A percentile compares a stretch with the other conserved stretches of the same genome.
These are phyloP conservation scores for Patella caerulea DNA, from an alignment of 2,888 invertebrate genomes.

Conservation along the genomic window DNA sequence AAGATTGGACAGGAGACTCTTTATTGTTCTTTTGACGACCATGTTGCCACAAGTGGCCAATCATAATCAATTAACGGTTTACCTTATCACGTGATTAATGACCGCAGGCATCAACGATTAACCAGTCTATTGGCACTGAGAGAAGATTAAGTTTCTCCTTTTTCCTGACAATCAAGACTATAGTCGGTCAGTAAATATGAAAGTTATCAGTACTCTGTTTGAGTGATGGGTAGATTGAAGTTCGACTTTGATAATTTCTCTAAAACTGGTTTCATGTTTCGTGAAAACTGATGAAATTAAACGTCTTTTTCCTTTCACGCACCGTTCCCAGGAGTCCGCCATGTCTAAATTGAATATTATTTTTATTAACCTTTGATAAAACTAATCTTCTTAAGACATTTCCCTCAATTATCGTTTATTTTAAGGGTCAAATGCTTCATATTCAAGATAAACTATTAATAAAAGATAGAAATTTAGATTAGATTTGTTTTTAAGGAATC, in stretches of 20 bases:
- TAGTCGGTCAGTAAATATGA: background rate
- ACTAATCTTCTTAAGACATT: constrained; percentile 7
- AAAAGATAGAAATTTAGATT: background rate
- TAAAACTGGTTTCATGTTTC: constrained; percentile 10
- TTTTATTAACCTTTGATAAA: constrained; percentile 9
- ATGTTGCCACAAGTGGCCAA: background rate
- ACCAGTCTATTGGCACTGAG: background rate
- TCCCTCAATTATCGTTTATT: background rate
- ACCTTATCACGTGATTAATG: background rate
- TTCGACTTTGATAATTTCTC: constrained; percentile 1
- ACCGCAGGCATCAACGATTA: background rate
- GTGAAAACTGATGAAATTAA: background rate
- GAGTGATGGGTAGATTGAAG: background rate
- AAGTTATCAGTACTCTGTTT: constrained; percentile 9
- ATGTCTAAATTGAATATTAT: constrained; percentile 9
- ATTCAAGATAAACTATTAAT: background rate
- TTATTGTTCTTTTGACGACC: constrained; percentile 8
- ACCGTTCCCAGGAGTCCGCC: constrained; percentile 1
- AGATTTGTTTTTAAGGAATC: background rate
- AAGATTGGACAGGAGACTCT: background rate
- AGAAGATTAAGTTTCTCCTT: background rate
- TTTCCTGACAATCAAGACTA: constrained; percentile 1
- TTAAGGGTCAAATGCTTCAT: constrained; percentile 2
- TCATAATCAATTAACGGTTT: constrained; percentile 9
- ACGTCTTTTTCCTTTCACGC: constrained; percentile 4